Base-by-base conservation (phyloP, 1,140 invertebrate genomes). In the Hylyphantes graminicola region DNA sequence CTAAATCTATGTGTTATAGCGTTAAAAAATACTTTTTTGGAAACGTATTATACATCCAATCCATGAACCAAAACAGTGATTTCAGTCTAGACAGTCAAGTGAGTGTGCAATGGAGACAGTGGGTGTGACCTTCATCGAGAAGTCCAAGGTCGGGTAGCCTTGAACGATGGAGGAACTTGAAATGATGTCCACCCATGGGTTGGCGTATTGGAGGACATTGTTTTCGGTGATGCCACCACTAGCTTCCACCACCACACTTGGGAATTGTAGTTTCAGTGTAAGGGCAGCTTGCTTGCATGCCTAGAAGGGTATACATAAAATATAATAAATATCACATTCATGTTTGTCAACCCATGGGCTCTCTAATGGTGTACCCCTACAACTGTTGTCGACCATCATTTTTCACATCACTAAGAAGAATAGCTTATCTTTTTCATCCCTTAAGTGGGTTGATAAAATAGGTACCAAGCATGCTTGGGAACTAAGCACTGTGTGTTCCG, bases 141-240 rank as follows among this genome's bases (percentile, higher is more conserved):
- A 90, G 87, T 91, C 90, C 0, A 90, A 86, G 21, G 88, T 88
- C 8, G 86, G 83, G 86, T 91, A 91, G 12, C 91, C 91, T 78
- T 91, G 90, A n/a, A 90, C 90, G 2, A 90, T 86, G 19, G 86
- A 80, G 85, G 90, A 89, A 7, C 90, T 87, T 17, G 90, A 91
- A n/a, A 91, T 88, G 10, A 91, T 88, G 79, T 91, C 91, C n/a
- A 91, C 87, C 51, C 87, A 78, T 13, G 85, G 72, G 50, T 87
- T 61, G 54, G 89, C 88, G 84, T 89, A 91, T 8, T 88, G 21
- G 0, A 53, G 10, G 17, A 91, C 85, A 64, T 87, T 90, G 0
- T 86, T 76, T 80, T 89, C 87, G 9, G 87, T 90, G 57, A 91
- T 89, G 21, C 90, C 90, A 9, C 91, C 91, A 87, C 90, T 91